Evolutionary conservation across 2,797 vertebrate genomes (phyloP).

Genomic region (Falco naumanni): DNA sequence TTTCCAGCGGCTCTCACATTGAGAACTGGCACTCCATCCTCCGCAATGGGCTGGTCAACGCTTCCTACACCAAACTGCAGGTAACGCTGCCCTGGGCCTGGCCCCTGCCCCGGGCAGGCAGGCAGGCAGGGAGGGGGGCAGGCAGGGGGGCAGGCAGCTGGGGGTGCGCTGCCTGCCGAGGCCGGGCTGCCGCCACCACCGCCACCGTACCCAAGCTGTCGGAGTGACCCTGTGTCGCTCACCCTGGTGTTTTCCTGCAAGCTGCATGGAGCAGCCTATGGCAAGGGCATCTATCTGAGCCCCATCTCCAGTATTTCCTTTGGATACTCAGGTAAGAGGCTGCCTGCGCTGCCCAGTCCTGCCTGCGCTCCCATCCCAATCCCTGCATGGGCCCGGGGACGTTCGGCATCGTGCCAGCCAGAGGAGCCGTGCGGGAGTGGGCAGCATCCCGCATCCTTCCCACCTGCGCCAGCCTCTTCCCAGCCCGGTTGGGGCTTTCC

Average conservation of each 20-base stretch:
- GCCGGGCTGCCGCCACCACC: background rate
- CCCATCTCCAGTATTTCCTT: conserved; percentile 99
- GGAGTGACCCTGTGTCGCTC: conserved; percentile 68
- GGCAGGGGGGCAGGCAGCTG: background rate
- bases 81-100: conserved; percentile 71
- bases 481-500: background rate
- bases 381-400: background rate
- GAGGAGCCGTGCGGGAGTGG: accelerated
- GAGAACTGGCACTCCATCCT: conserved; percentile 99
- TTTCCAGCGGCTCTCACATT: conserved; percentile 97
- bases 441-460: background rate
- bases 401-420: accelerated
- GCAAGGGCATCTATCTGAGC: conserved; percentile 99
- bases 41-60: conserved; percentile 98
- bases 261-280: conserved; percentile 99
- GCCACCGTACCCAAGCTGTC: accelerated
- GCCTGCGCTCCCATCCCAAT: background rate
- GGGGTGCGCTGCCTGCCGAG: background rate
- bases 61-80: conserved; percentile 99
- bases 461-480: background rate
- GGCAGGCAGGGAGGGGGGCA: background rate
- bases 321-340: conserved; percentile 98
- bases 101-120: background rate
- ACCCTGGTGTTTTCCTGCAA: conserved; percentile 90
- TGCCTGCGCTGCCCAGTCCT: background rate